phyloP scores from a whole-genome alignment of 2,797 vertebrate species.

The Sparidentex hasta region DNA sequence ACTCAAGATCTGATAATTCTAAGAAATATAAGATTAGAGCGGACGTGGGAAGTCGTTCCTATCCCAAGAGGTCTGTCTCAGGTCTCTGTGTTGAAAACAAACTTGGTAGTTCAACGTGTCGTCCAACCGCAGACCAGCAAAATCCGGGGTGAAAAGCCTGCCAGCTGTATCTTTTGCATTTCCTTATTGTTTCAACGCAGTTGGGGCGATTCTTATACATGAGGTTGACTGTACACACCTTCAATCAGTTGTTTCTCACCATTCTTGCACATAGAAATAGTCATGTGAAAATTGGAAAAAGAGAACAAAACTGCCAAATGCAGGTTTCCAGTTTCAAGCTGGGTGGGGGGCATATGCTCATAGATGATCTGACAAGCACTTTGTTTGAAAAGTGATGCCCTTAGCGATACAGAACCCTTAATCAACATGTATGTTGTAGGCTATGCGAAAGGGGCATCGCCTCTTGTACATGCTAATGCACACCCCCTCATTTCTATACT shows the following conservation, averaged over 20 bases:
- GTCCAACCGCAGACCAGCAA: background rate
- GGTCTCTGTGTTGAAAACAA: constrained; percentile 6
- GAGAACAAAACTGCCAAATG: too few species aligned
- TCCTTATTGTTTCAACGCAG: background rate
- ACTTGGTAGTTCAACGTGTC: background rate
- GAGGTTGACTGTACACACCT: background rate
- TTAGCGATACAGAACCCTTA: constrained; percentile 6
- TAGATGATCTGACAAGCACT: constrained; percentile 1
- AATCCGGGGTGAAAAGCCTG: background rate
- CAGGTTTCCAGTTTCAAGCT: background rate
- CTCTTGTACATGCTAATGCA: constrained; percentile 14
- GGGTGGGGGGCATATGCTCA: background rate
- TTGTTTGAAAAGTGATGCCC: background rate
- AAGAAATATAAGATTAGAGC: background rate
- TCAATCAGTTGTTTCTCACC: background rate
- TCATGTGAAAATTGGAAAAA: background rate
- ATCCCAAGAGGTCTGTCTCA: background rate
- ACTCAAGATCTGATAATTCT: constrained; percentile 11
- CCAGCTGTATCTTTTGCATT: background rate
- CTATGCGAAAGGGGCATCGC: constrained; percentile 28
- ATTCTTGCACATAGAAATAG: background rate
- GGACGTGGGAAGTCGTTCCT: background rate
- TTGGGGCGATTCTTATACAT: background rate
- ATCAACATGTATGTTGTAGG: constrained; percentile 16
- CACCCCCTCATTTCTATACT: constrained; percentile 4